Percentiles rank a stretch among this genome's conserved stretches.
Conservation (phyloP, 2,888 invertebrate genomes). For the Slavum lentiscoides region DNA sequence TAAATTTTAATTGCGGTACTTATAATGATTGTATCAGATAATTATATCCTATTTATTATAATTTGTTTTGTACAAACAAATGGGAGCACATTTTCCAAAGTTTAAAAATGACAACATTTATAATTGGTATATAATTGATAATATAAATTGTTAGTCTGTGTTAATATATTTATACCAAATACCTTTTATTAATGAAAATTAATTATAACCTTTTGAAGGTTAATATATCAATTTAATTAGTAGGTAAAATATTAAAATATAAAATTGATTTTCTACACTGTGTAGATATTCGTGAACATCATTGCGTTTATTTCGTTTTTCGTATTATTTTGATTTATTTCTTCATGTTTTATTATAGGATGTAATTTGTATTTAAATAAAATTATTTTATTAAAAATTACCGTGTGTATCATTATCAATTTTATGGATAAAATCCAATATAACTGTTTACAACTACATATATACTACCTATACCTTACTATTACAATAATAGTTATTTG, state of each 20-base stretch:
- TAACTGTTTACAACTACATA: too few species aligned
- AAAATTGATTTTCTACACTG: too few species aligned
- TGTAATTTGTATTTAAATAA: too few species aligned
- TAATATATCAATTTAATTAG: neutral
- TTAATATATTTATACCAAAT: neutral
- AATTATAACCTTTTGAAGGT: slow-evolving; percentile 5
- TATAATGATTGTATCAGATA: neutral
- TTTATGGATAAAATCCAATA: too few species aligned
- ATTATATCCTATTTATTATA: too few species aligned
- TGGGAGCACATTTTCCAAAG: neutral
- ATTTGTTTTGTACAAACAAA: slow-evolving; percentile 16
- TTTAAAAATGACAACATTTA: neutral
- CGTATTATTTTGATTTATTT: too few species aligned
- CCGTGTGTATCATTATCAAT: too few species aligned
- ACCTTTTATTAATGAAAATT: neutral
- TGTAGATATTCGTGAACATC: too few species aligned
- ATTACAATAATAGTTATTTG: neutral
- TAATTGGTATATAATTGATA: neutral
- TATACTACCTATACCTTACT: neutral
- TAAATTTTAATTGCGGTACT: neutral
- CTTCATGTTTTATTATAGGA: too few species aligned
- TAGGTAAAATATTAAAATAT: neutral
- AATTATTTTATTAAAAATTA: too few species aligned
- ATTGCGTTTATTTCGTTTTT: too few species aligned
- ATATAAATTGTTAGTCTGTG: neutral